These are phyloP conservation scores for Clarias platycephalus DNA, from an alignment of 2,797 vertebrate genomes.

Conservation along the genomic window DNA sequence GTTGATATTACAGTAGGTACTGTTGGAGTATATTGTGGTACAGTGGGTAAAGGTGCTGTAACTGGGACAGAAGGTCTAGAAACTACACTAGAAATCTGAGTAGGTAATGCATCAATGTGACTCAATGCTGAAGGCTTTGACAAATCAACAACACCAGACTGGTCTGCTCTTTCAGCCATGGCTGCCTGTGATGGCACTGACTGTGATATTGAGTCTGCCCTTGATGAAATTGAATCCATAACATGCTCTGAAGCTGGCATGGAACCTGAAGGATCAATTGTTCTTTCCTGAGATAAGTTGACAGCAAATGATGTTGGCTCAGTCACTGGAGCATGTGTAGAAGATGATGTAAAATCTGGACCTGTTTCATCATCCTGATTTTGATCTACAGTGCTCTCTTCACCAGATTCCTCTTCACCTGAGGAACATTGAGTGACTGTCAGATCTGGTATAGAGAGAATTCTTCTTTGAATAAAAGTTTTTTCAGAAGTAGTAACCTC, in stretches of 20 bases:
- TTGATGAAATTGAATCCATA: constrained; percentile 19
- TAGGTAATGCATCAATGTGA: constrained; percentile 33
- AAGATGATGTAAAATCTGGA: constrained; percentile 48
- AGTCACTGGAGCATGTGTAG: constrained; percentile 50
- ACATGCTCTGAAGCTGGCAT: constrained; percentile 1
- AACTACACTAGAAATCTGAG: constrained; percentile 37
- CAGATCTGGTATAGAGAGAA: constrained; percentile 93
- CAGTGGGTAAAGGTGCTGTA: constrained; percentile 74
- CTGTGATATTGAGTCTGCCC: constrained; percentile 26
- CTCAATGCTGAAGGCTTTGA: constrained; percentile 53
- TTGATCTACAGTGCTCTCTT: constrained; percentile 80
- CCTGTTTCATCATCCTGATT: constrained; percentile 65
- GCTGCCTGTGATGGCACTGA: constrained; percentile 1
- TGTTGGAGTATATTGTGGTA: constrained; percentile 78
- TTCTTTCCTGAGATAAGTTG: constrained; percentile 44
- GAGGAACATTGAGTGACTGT: constrained; percentile 98
- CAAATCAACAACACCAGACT: constrained; percentile 69
- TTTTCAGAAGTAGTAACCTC: constrained; percentile 63
- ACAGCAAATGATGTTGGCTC: constrained; percentile 52
- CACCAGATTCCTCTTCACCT: constrained; percentile 88
- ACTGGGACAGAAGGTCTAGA: constrained; percentile 60
- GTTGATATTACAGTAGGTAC: constrained; percentile 74
- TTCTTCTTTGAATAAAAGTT: constrained; percentile 68
- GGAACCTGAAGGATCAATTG: constrained; percentile 33
- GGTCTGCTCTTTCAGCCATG: constrained; percentile 26